Base-by-base conservation (phyloP, 2,797 vertebrate species). In the Xenentodon cancila region DNA sequence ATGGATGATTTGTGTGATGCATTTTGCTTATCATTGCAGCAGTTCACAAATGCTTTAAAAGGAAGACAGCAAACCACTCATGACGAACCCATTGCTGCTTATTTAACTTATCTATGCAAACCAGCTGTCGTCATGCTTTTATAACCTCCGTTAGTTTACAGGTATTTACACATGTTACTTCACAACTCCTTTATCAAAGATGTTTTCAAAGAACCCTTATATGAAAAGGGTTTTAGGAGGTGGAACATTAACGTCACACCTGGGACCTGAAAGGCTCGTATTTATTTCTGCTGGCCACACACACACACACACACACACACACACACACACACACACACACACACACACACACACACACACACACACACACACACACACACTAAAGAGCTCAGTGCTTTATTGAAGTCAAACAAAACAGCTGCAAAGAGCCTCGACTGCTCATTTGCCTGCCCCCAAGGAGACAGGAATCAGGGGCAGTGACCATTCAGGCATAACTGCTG, bases 41-140 rank as follows among this genome's bases (percentile, higher is more conserved):
- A n/a, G n/a, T n/a, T n/a, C n/a, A n/a, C 13, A 25, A 53, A 18
- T 5, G 21, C 68, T 75, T 65, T 56, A 19, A 17, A 20, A 57
- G 20, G 11, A n/a, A n/a, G n/a, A 46, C 47, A 48, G 59, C 51
- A 1, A 54, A 46, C 9, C 18, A 15, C 51, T 51, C 18, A 37
- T 57, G 48, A 20, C 9, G 46, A 42, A 66, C 47, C 45, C 22
- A 15, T 32, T 9, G 32, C 42, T 60, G 40, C 48, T 65, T 20
- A 55, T 19, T 71, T 34, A 68, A 59, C 25, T 43, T 43, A 66
- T 80, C 67, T 55, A 77, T 79, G 57, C 70, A 82, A 66, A 81
- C 69, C 18, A 51, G 9, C 6, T 34, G 0, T 66, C 37, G 64
- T 58, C 37, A 12, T 20, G 13, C 12, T 40, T 62, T 61, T 53